Evolutionary conservation across 2,888 invertebrate species (phyloP).

Genomic region (Lasioglossum pauxillum): DNA sequence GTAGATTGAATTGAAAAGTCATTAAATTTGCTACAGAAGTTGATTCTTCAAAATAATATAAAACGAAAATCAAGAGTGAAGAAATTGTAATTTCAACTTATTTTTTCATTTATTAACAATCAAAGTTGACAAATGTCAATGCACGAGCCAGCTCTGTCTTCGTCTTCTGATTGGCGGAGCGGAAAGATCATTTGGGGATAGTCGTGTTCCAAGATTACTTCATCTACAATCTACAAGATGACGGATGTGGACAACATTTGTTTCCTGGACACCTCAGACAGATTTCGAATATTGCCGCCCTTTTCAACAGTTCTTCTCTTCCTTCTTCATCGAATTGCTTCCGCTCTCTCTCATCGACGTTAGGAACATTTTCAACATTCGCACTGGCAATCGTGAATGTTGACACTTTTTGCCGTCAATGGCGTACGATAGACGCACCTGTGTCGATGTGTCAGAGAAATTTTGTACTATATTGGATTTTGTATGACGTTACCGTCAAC

Average conservation of each 20-base stretch:
- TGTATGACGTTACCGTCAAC: constrained; percentile 58
- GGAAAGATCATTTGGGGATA: no score
- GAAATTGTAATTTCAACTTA: background rate
- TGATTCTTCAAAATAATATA: background rate
- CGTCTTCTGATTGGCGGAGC: background rate
- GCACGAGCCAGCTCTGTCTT: background rate
- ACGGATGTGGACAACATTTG: background rate
- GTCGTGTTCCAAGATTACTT: no score
- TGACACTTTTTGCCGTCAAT: constrained; percentile 69
- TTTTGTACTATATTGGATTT: constrained; percentile 58
- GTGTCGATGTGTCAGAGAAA: constrained; percentile 67
- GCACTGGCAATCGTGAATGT: constrained; percentile 59
- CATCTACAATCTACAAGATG: no score
- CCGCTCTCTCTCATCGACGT: background rate
- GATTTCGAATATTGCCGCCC: background rate
- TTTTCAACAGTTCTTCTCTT: background rate
- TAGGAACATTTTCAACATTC: constrained; percentile 44
- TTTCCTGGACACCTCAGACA: background rate
- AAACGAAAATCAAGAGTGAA: background rate
- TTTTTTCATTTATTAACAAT: background rate
- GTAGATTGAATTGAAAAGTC: background rate
- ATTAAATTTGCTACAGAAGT: background rate
- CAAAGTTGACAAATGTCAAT: background rate
- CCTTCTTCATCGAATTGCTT: background rate
- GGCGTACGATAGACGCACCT: constrained; percentile 62